phyloP scores from a whole-genome alignment of 2,797 vertebrate genomes.

The Choloepus didactylus region DNA sequence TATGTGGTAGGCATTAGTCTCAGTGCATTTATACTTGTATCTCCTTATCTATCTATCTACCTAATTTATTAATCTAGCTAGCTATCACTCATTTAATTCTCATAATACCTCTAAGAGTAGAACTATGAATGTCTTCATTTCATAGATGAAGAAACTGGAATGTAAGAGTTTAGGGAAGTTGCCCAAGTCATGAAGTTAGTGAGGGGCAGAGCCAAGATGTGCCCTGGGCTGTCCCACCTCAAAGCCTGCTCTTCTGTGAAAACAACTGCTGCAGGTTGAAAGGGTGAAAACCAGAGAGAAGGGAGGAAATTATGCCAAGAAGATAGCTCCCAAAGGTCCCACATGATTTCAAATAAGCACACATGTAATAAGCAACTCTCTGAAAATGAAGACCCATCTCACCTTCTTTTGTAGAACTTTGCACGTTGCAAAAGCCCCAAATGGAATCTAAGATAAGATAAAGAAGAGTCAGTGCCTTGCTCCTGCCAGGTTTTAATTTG shows the following conservation, averaged over 20 bases:
- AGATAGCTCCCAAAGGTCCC: background rate
- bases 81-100: background rate
- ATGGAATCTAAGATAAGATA: conserved; percentile 91
- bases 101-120: background rate
- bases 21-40: background rate
- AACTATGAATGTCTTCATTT: background rate
- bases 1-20: background rate
- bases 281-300: background rate
- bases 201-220: background rate
- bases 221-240: background rate
- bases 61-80: background rate
- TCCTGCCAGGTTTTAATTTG: background rate
- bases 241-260: background rate
- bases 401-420: conserved; percentile 99
- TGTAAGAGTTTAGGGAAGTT: conserved; percentile 22
- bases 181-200: background rate
- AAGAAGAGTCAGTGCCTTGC: conserved; percentile 24
- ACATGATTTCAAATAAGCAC: background rate
- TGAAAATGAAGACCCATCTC: conserved; percentile 55
- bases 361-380: background rate
- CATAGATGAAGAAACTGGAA: conserved; percentile 9
- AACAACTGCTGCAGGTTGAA: background rate
- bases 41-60: background rate
- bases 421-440: conserved; percentile 94
- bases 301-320: background rate